Percentiles rank a stretch among this genome's conserved stretches.
Evolutionary conservation across 2,113 vertebrate genomes (phyloP).

Genomic region (Thunnus thynnus): DNA sequence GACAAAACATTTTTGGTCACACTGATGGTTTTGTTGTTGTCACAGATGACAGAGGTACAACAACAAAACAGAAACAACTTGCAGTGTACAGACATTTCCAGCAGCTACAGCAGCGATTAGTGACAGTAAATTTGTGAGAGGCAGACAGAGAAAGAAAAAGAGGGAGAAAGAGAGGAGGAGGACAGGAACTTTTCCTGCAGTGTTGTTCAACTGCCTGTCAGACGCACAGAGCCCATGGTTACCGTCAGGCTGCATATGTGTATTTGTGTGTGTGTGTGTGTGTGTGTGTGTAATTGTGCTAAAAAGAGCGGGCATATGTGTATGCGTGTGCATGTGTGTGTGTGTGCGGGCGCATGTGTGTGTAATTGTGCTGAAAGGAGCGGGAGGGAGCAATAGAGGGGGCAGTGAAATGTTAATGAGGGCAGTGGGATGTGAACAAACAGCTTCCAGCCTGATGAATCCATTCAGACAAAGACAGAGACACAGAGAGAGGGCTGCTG

Average conservation of each 20-base stretch:
- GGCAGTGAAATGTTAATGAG: conserved; percentile 78
- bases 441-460: conserved; percentile 76
- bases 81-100: background rate
- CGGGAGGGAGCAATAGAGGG: conserved; percentile 14
- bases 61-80: background rate
- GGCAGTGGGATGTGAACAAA: conserved; percentile 72
- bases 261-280: conserved; percentile 17
- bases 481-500: conserved; percentile 22
- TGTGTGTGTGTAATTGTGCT: conserved; percentile 5
- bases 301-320: conserved; percentile 28
- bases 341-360: conserved; percentile 9
- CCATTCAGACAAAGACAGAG: conserved; percentile 57
- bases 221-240: conserved; percentile 43
- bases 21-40: background rate
- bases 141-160: background rate
- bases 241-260: conserved; percentile 23
- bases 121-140: background rate
- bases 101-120: background rate
- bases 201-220: conserved; percentile 37
- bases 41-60: background rate
- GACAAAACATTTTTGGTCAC: background rate
- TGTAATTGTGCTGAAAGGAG: conserved; percentile 35
- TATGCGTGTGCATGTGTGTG: conserved; percentile 14
- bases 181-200: conserved; percentile 14
- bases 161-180: background rate